A percentile compares a stretch with the other conserved stretches of the same genome.
Evolutionary conservation across 2,113 vertebrate species (phyloP).

Genomic region (Pipa parva): DNA sequence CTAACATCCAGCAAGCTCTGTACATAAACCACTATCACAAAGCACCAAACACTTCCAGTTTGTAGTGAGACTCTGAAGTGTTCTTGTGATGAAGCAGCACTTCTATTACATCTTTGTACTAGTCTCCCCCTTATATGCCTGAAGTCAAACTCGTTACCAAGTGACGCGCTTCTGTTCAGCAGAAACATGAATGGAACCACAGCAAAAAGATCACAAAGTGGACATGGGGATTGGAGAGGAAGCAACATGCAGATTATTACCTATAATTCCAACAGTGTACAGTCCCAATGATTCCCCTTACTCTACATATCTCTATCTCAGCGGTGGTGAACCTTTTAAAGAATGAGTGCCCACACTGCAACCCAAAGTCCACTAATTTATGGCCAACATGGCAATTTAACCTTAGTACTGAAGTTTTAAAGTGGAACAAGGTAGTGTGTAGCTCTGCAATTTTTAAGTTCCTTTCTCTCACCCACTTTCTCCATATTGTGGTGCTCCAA

Average conservation of each 20-base stretch:
- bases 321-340: too few relatives aligned
- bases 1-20: slow-evolving; percentile 18
- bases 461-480: too few relatives aligned
- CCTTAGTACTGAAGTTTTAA: too few relatives aligned
- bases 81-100: too few relatives aligned
- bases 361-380: too few relatives aligned
- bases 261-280: not conserved
- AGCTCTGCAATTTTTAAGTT: too few relatives aligned
- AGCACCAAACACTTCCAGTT: not conserved
- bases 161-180: not conserved
- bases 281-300: not conserved
- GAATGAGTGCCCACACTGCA: too few relatives aligned
- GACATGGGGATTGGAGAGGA: not conserved
- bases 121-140: not conserved
- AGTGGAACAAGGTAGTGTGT: too few relatives aligned
- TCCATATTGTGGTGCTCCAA: too few relatives aligned
- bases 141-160: not conserved
- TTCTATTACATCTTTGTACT: not conserved
- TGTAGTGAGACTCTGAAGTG: too few relatives aligned
- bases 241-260: not conserved
- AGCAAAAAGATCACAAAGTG: not conserved
- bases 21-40: not conserved
- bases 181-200: not conserved
- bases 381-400: too few relatives aligned
- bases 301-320: not conserved